Conservation (phyloP, 2,888 invertebrate genomes). For the Empis livida region DNA sequence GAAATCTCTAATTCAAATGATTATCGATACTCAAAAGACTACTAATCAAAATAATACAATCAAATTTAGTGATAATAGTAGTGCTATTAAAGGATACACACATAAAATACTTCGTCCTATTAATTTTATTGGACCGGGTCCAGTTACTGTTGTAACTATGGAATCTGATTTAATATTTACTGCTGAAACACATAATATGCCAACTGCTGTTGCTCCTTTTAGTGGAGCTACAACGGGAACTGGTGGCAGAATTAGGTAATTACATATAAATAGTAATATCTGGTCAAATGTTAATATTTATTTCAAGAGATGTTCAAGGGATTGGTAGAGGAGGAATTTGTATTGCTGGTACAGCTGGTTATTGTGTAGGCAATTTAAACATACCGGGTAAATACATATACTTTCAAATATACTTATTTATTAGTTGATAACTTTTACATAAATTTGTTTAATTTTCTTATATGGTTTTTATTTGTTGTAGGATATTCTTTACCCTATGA, state of each 20-base stretch:
- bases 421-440: no score
- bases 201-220: conserved; percentile 93
- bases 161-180: conserved; percentile 89
- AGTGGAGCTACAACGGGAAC: conserved; percentile 98
- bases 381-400: conserved; percentile 70
- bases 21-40: conserved; percentile 73
- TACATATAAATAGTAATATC: background rate
- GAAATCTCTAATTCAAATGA: conserved; percentile 84
- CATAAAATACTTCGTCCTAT: conserved; percentile 56
- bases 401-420: no score
- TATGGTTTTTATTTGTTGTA: background rate
- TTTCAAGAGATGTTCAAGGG: conserved; percentile 73
- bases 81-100: conserved; percentile 76
- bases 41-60: conserved; percentile 91
- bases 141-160: conserved; percentile 44
- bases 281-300: background rate
- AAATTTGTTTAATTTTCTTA: no score
- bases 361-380: conserved; percentile 84
- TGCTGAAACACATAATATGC: conserved; percentile 98
- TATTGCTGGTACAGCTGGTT: conserved; percentile 92
- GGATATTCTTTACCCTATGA: conserved; percentile 78
- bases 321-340: conserved; percentile 90
- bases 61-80: conserved; percentile 94
- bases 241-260: conserved; percentile 68
- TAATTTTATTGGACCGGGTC: conserved; percentile 43